Percentiles rank a stretch among this genome's conserved stretches.
Conservation (phyloP, 2,888 invertebrate genomes). For the Azorinus chamasolen region DNA sequence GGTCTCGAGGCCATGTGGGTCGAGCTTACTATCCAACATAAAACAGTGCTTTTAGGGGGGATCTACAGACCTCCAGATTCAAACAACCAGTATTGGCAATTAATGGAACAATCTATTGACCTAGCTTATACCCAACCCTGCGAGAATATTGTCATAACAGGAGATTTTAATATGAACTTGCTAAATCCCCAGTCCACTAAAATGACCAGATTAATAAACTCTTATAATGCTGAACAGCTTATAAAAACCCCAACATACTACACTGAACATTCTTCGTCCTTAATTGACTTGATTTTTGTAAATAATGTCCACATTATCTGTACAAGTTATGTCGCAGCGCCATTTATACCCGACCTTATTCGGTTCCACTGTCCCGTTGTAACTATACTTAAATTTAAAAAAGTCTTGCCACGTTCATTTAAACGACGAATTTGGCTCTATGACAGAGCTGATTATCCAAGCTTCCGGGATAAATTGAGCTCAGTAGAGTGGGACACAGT, state of each 20-base stretch:
- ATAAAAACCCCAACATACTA: slow-evolving; percentile 21
- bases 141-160: slow-evolving; percentile 20
- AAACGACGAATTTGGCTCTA: slow-evolving; percentile 10
- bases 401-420: not conserved
- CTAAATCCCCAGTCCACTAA: not conserved
- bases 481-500: not conserved
- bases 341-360: slow-evolving; percentile 15
- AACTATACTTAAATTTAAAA: slow-evolving; percentile 7
- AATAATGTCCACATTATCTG: not conserved
- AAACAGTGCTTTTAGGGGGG: slow-evolving; percentile 18
- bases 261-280: slow-evolving; percentile 19
- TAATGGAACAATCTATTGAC: slow-evolving; percentile 14
- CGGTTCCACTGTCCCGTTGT: slow-evolving; percentile 28
- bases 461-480: slow-evolving; percentile 1
- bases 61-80: slow-evolving; percentile 33
- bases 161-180: slow-evolving; percentile 32
- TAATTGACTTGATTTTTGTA: slow-evolving; percentile 16
- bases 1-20: slow-evolving; percentile 27
- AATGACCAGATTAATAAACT: slow-evolving; percentile 7
- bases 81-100: slow-evolving; percentile 2
- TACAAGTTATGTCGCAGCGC: slow-evolving; percentile 14
- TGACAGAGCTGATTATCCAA: slow-evolving; percentile 9
- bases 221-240: slow-evolving; percentile 17
- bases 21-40: slow-evolving; percentile 5
- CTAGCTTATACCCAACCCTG: slow-evolving; percentile 3